Conservation (phyloP, 1,140 invertebrate species). For the Nymphalis io region DNA sequence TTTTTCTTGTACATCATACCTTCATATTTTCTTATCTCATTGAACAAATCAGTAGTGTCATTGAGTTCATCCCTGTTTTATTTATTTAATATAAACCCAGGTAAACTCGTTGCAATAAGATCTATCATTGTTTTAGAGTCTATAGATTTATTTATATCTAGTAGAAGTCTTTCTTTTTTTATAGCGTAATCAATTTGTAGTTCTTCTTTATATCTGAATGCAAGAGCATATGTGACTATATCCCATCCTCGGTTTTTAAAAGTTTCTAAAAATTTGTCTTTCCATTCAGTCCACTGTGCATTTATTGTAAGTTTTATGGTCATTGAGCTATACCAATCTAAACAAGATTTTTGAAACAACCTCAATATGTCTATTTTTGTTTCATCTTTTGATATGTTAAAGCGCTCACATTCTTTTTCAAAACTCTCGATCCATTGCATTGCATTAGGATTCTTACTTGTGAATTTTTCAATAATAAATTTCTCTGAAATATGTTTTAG, state of each 20-base stretch:
- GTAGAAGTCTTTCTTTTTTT: slow-evolving; percentile 29
- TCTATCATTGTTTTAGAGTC: slow-evolving; percentile 19
- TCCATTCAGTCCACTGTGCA: slow-evolving; percentile 15
- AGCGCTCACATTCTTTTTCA: no score
- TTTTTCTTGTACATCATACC: no score
- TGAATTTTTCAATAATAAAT: slow-evolving; percentile 33
- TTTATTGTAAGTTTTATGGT: slow-evolving; percentile 15
- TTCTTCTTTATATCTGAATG: slow-evolving; percentile 22
- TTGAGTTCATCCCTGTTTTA: slow-evolving; percentile 13
- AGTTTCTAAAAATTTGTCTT: slow-evolving; percentile 18
- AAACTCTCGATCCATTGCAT: slow-evolving; percentile 24
- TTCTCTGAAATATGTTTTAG: slow-evolving; percentile 32
- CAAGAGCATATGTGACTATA: slow-evolving; percentile 17
- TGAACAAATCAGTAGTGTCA: slow-evolving; percentile 25
- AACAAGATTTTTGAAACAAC: slow-evolving; percentile 12
- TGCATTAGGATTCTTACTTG: slow-evolving; percentile 12
- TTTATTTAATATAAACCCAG: slow-evolving; percentile 9
- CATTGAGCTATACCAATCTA: slow-evolving; percentile 15
- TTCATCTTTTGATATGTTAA: no score
- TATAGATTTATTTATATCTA: slow-evolving; percentile 27
- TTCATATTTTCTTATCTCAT: slow-evolving; percentile 3
- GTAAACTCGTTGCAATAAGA: slow-evolving; percentile 14
- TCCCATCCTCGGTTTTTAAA: slow-evolving; percentile 23
- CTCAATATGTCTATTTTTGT: slow-evolving; percentile 1
- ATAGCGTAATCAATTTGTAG: slow-evolving; percentile 23